These are phyloP conservation scores for Villa cingulata DNA, from an alignment of 2,888 invertebrate species.

Conservation along the genomic window DNA sequence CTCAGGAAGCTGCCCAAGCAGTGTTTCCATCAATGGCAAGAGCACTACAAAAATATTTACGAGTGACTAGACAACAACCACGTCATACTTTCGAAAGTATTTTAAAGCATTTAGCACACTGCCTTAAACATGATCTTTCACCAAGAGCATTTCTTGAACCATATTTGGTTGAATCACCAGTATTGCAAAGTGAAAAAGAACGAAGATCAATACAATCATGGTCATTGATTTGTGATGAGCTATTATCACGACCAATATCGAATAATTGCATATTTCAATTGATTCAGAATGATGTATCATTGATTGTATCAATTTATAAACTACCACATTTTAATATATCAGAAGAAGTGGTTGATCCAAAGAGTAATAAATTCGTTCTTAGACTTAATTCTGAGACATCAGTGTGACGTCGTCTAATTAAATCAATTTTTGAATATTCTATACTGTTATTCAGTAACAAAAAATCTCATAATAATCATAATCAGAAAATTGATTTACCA, in stretches of 20 bases:
- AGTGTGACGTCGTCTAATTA: conserved; percentile 50
- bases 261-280: conserved; percentile 82
- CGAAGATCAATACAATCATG: conserved; percentile 77
- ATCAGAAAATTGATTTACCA: too few relatives aligned
- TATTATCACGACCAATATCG: conserved; percentile 72
- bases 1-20: conserved; percentile 92
- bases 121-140: conserved; percentile 84
- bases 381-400: conserved; percentile 93
- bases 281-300: conserved; percentile 81
- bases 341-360: conserved; percentile 93
- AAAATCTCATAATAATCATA: too few relatives aligned
- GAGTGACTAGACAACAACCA: conserved; percentile 92
- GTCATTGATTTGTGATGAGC: conserved; percentile 88
- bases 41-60: conserved; percentile 88
- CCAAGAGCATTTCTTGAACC: conserved; percentile 92
- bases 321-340: conserved; percentile 89
- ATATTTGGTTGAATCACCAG: conserved; percentile 74
- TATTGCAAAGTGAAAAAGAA: conserved; percentile 74
- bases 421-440: neutral
- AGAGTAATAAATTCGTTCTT: conserved; percentile 88
- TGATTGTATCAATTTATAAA: conserved; percentile 71
- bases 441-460: neutral
- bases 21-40: conserved; percentile 95
- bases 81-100: conserved; percentile 90
- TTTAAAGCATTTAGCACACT: conserved; percentile 75